These are phyloP conservation scores for Drosophila littoralis DNA, from an alignment of 1,140 invertebrate species.

Conservation along the genomic window DNA sequence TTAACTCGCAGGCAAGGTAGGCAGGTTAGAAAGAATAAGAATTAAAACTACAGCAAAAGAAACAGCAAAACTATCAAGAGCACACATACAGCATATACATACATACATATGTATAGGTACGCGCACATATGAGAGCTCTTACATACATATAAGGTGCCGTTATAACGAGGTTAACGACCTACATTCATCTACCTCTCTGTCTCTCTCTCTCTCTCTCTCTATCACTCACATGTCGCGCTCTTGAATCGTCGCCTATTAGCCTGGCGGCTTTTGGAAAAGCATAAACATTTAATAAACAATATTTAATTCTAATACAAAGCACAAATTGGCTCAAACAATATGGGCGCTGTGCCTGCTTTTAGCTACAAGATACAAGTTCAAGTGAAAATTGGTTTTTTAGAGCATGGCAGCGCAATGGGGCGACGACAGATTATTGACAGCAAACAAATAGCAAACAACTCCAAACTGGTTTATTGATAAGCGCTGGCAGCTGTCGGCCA, in stretches of 20 bases:
- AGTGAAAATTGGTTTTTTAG: slow-evolving; percentile 69
- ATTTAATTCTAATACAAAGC: slow-evolving; percentile 65
- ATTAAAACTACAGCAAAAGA: slow-evolving; percentile 45
- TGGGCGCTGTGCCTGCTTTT: slow-evolving; percentile 5
- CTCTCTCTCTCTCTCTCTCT: slow-evolving; percentile 20
- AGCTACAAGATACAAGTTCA: slow-evolving; percentile 1
- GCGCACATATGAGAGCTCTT: background rate
- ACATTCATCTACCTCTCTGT: slow-evolving; percentile 54
- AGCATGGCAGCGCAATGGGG: slow-evolving; percentile 47
- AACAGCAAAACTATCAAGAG: slow-evolving; percentile 79
- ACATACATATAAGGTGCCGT: slow-evolving; percentile 68
- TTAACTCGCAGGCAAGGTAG: slow-evolving; percentile 35
- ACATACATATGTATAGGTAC: background rate
- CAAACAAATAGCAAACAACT: slow-evolving; percentile 61
- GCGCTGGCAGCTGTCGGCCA: slow-evolving; percentile 34
- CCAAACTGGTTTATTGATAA: slow-evolving; percentile 77
- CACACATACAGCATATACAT: slow-evolving; percentile 23
- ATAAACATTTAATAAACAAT: slow-evolving; percentile 71
- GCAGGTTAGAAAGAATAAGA: slow-evolving; percentile 61
- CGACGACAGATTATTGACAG: slow-evolving; percentile 68
- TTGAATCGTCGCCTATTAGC: slow-evolving; percentile 14
- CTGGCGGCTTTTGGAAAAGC: slow-evolving; percentile 46
- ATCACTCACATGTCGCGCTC: slow-evolving; percentile 21
- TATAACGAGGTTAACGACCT: slow-evolving; percentile 81
- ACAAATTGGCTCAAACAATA: slow-evolving; percentile 41